Percentiles rank a stretch among this genome's conserved stretches.
Evolutionary conservation across 2,113 vertebrate genomes (phyloP).

Genomic region (Syngnathus typhle): DNA sequence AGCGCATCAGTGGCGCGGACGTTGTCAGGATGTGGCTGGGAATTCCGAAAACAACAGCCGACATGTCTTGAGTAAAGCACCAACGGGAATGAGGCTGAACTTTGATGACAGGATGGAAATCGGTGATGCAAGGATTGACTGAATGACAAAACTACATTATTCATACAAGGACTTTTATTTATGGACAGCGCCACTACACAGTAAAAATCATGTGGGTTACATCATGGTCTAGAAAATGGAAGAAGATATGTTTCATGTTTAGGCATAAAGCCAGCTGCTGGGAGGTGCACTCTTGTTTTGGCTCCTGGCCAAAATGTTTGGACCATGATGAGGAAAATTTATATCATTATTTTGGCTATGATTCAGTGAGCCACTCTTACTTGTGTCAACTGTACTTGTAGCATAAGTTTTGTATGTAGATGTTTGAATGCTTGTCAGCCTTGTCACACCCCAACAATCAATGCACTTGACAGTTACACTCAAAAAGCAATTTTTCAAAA

Average conservation of each 20-base stretch:
- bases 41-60: constrained; percentile 6
- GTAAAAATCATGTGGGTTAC: constrained; percentile 6
- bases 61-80: constrained; percentile 2
- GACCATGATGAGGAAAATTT: neutral
- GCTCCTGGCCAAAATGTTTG: neutral
- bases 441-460: no score
- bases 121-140: neutral
- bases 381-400: no score
- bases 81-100: neutral
- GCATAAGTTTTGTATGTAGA: no score
- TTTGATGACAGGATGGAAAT: constrained; percentile 13
- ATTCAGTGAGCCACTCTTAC: neutral
- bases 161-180: constrained; percentile 7
- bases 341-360: neutral
- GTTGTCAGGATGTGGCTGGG: constrained; percentile 10
- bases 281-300: neutral
- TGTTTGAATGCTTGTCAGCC: no score
- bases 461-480: no score
- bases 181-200: neutral
- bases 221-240: constrained; percentile 2
- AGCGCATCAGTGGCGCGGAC: neutral
- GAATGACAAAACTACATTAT: neutral
- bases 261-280: neutral
- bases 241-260: constrained; percentile 1
- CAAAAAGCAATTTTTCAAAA: no score